Base-by-base conservation (phyloP, 2,113 vertebrate genomes). In the Gopherus flavomarginatus region DNA sequence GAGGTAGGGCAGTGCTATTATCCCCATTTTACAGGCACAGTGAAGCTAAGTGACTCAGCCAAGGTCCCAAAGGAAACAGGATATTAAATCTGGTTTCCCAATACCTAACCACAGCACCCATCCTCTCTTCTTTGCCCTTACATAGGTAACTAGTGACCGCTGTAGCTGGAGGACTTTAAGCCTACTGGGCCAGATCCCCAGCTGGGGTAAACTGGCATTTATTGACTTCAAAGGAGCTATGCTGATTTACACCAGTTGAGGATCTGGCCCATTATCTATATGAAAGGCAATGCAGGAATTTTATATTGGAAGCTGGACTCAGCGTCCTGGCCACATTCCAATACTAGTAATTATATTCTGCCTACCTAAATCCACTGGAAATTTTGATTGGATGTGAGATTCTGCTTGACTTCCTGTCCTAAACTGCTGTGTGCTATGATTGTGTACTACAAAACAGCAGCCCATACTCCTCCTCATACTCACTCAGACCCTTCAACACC, bases 391-490 rank as follows among this genome's bases (percentile, higher is more conserved):
- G 17, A 29, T 1, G 0, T 1, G 26, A n/a, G 10, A 54, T 88
- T 78, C 75, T 27, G 42, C 75, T 47, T 42, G 75, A 27, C 42
- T 87, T 17, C 57, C 22, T 17, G 10, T 11, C 5, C 21, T 29
- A 17, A 44, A 3, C 2, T 5, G 44, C 7, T 3, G 0, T 65
- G 26, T 4, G 5, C 52, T 8, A 83, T 17, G 22, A 10, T 8
- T 35, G 47, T 0, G 1, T 12, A 80, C 24, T 4, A 16, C 6
- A 1, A 16, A 77, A 52, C 0, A 1, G 2, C 31, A 0, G 0
- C 0, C 49, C 49, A 50, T 50, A 14, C 49, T 42, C 42, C 7
- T 5, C 8, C 62, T 1, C 4, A 6, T 6, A 4, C 7, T 62
- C 27, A 72, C 24, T 62, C 80, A 31, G 52, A 54, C 8, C 21